A percentile compares a stretch with the other conserved stretches of the same genome.
phyloP scores from a whole-genome alignment of 2,797 vertebrate species.

The Muscicapa comitata region DNA sequence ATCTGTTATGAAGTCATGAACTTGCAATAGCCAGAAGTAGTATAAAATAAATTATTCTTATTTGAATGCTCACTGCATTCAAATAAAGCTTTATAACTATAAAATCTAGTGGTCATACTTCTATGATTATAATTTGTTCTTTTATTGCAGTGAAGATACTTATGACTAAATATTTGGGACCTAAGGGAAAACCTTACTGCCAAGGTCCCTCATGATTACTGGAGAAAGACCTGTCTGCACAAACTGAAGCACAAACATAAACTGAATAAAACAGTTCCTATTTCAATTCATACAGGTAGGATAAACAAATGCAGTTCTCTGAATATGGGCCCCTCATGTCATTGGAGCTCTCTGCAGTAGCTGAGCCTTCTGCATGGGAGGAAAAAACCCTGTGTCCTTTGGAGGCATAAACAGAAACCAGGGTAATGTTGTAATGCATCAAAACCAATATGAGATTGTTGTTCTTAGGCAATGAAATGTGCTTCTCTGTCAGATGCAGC shows the following conservation, averaged over 20 bases:
- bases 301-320: not conserved
- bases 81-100: not conserved
- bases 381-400: not conserved
- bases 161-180: not conserved
- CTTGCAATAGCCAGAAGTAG: not conserved
- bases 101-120: not conserved
- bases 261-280: not conserved
- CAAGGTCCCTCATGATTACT: not conserved
- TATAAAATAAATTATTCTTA: not conserved
- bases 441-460: not conserved
- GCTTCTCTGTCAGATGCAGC: not conserved
- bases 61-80: not conserved
- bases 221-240: not conserved
- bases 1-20: not conserved
- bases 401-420: not conserved
- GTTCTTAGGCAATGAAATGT: not conserved
- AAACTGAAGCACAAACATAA: not conserved
- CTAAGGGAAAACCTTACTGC: not conserved
- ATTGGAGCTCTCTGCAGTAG: not conserved
- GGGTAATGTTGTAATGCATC: not conserved
- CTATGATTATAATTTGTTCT: not conserved
- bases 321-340: rapidly evolving
- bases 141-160: not conserved
- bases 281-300: not conserved
- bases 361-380: not conserved